Evolutionary conservation across 2,113 vertebrate genomes (phyloP).

Genomic region (Herpailurus yagouaroundi): DNA sequence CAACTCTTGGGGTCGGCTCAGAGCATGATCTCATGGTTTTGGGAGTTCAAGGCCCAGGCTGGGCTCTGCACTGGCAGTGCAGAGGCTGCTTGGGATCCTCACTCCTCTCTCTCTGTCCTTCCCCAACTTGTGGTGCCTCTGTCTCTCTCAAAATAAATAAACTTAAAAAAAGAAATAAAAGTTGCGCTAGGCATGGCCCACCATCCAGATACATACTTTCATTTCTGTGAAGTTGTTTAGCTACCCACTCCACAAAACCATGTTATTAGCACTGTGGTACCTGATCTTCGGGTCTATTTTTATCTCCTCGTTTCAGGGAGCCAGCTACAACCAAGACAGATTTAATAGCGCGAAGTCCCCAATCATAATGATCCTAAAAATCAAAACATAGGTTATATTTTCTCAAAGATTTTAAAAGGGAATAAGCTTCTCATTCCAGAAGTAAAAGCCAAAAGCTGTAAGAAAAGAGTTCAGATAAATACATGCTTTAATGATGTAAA

Average conservation of each 20-base stretch:
- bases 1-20: no score
- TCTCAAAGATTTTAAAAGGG: neutral
- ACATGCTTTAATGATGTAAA: neutral
- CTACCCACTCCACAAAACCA: neutral
- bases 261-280: conserved; percentile 67
- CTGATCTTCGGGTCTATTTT: conserved; percentile 88
- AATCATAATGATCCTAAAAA: conserved; percentile 89
- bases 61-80: no score
- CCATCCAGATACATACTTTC: neutral
- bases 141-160: no score
- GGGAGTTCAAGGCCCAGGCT: no score
- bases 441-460: neutral
- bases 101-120: no score
- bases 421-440: neutral
- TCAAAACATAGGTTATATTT: conserved; percentile 27
- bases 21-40: no score
- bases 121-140: no score
- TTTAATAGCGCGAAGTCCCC: conserved; percentile 88
- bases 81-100: no score
- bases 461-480: neutral
- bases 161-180: neutral
- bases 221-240: neutral
- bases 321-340: conserved; percentile 90
- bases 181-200: fast-evolving
- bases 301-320: conserved; percentile 86